A percentile compares a stretch with the other conserved stretches of the same genome.
Conservation (phyloP, 2,113 vertebrate genomes). For the rabbit (Oryctolagus cuniculus) region mOryCun1.1 NC_091449.1:33393501-33394000, state of each 20-base stretch:
- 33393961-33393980: background rate
- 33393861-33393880: background rate
- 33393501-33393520: background rate
- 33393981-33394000: too few species aligned
- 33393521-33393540: background rate
- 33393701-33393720: too few species aligned
- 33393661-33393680: background rate
- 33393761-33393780: rapidly evolving
- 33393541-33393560: slow-evolving; percentile 18
- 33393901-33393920: background rate
- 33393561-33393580: background rate
- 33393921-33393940: background rate
- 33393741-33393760: background rate
- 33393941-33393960: background rate
- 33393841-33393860: too few species aligned
- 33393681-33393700: rapidly evolving
- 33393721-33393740: background rate
- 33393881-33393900: background rate
- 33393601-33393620: rapidly evolving
- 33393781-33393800: background rate
- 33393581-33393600: background rate
- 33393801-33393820: background rate
- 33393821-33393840: background rate
- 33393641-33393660: background rate
- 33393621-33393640: background rate